Percentiles rank a stretch among this genome's conserved stretches.
Conservation (phyloP, 2,113 vertebrate species). For the Climacteris rufus region DNA sequence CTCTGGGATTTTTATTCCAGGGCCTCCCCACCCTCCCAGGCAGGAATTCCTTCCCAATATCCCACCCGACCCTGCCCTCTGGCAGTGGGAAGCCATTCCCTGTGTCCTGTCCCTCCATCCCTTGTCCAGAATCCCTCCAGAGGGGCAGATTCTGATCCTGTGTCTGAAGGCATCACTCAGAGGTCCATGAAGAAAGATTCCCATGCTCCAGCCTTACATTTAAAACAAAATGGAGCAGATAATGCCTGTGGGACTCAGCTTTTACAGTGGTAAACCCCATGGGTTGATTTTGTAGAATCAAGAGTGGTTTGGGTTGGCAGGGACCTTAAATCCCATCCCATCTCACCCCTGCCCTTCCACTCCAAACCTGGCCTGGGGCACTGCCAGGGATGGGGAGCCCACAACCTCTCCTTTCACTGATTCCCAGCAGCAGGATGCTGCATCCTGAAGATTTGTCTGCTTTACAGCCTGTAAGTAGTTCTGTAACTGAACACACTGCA, state of each 20-base stretch:
- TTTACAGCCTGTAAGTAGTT: background rate
- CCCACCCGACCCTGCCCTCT: background rate
- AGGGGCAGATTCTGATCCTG: background rate
- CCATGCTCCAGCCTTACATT: background rate
- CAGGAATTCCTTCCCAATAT: background rate
- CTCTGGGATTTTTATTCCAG: background rate
- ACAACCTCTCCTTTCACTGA: background rate
- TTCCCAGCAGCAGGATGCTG: background rate
- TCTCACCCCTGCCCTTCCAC: background rate
- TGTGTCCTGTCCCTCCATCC: background rate
- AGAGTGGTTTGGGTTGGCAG: background rate
- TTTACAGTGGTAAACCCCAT: too few relatives aligned
- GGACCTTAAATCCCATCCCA: background rate
- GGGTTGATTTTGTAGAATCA: background rate
- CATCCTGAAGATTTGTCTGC: background rate
- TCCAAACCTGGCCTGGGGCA: background rate
- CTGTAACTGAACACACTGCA: background rate
- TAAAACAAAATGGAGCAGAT: background rate
- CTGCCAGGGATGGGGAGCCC: background rate
- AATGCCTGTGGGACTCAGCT: background rate
- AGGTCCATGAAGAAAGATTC: background rate
- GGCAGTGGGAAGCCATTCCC: background rate
- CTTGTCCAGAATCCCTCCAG: background rate
- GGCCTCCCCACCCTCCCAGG: rapidly evolving
- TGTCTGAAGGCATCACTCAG: background rate